Percentiles rank a stretch among this genome's conserved stretches.
These are phyloP conservation scores for Drosophila ustulata DNA, from an alignment of 2,888 invertebrate genomes.

Conservation along the genomic window DNA sequence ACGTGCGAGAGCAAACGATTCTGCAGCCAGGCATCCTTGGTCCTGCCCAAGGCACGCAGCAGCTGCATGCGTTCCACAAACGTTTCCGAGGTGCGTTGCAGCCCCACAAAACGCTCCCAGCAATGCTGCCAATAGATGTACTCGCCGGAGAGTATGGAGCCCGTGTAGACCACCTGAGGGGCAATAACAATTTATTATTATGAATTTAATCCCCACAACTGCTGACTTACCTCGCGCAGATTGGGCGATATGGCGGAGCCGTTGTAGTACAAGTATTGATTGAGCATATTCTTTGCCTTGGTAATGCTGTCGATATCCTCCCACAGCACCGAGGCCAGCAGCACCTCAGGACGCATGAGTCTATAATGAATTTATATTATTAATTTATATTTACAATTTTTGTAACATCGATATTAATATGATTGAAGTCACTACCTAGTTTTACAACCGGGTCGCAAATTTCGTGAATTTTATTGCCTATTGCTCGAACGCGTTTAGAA, in stretches of 20 bases:
- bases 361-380: constrained; percentile 45
- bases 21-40: constrained; percentile 85
- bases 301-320: constrained; percentile 84
- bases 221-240: constrained; percentile 82
- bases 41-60: constrained; percentile 84
- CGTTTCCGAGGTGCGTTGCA: constrained; percentile 83
- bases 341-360: constrained; percentile 83
- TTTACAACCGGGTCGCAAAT: no score
- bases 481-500: no score
- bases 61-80: constrained; percentile 85
- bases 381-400: no score
- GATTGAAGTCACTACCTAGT: no score
- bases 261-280: constrained; percentile 83
- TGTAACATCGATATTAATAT: no score
- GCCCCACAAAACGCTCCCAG: constrained; percentile 84
- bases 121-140: constrained; percentile 85
- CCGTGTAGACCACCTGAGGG: constrained; percentile 84
- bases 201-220: background rate
- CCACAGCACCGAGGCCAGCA: constrained; percentile 84
- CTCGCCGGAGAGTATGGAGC: constrained; percentile 85
- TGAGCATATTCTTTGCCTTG: constrained; percentile 83
- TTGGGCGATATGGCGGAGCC: constrained; percentile 83
- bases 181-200: background rate
- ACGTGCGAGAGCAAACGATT: constrained; percentile 85
- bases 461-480: no score